Percentiles rank a stretch among this genome's conserved stretches.
Evolutionary conservation across 2,113 vertebrate genomes (phyloP).

Genomic region (Cinclus cinclus): DNA sequence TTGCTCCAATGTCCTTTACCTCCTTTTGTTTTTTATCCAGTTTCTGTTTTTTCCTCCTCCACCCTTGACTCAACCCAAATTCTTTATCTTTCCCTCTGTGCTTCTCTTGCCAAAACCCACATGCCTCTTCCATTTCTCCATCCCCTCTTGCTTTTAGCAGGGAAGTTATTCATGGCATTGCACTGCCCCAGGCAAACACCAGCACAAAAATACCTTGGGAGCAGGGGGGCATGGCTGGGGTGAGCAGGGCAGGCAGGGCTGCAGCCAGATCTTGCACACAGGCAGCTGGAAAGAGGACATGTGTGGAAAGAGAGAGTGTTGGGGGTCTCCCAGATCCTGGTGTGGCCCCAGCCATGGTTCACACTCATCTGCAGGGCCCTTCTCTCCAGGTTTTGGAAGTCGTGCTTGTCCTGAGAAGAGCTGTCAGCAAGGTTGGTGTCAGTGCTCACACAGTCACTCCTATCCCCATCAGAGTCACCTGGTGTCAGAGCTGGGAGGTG

Average conservation of each 20-base stretch:
- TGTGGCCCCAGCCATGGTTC: not conserved
- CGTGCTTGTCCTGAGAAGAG: not conserved
- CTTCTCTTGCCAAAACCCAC: not conserved
- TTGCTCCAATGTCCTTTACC: not conserved
- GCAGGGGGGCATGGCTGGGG: conserved; percentile 52
- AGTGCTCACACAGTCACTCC: not conserved
- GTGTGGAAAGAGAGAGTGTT: not conserved
- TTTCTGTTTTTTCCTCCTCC: not conserved
- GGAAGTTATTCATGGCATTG: conserved; percentile 60
- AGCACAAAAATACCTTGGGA: conserved; percentile 44
- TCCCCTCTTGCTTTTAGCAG: conserved; percentile 1
- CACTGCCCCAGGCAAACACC: conserved; percentile 50
- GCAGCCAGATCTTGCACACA: not conserved
- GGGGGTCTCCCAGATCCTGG: not conserved
- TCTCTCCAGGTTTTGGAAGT: not conserved
- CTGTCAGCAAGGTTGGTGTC: not conserved
- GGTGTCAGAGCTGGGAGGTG: not conserved
- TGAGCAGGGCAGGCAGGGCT: conserved; percentile 26
- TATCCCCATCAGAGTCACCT: not conserved
- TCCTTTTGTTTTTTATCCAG: not conserved
- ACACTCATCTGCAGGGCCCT: not conserved
- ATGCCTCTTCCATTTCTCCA: not conserved
- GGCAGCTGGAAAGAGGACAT: not conserved
- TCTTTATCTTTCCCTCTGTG: not conserved
- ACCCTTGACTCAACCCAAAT: not conserved